Percentiles rank a stretch among this genome's conserved stretches.
phyloP scores from a whole-genome alignment of 1,140 invertebrate genomes.

The Philotrypesis tridentata region DNA sequence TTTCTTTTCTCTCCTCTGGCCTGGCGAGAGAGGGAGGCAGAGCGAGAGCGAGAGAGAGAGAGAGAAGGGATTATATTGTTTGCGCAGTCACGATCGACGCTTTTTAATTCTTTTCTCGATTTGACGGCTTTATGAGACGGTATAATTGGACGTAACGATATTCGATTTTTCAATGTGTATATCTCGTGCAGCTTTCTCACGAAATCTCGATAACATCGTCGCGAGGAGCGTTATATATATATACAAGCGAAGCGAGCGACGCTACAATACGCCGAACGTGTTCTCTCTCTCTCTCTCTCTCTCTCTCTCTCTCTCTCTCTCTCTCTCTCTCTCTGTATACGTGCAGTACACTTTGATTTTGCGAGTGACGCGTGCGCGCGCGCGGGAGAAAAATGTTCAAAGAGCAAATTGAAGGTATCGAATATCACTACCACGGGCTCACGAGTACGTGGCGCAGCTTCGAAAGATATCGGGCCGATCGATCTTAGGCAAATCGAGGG shows the following conservation, averaged over 20 bases:
- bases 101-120: conserved; percentile 5
- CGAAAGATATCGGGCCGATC: conserved; percentile 36
- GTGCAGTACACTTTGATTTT: no score
- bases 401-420: conserved; percentile 47
- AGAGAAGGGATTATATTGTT: conserved; percentile 30
- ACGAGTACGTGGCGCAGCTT: conserved; percentile 4
- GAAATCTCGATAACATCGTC: neutral
- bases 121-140: conserved; percentile 15
- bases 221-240: neutral
- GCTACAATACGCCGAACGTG: no score
- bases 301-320: no score
- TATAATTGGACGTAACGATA: neutral
- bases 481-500: conserved; percentile 44
- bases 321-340: no score
- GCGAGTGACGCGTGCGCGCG: neutral
- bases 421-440: conserved; percentile 29
- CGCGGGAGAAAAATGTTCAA: neutral
- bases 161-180: neutral
- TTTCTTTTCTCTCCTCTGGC: neutral
- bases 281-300: no score
- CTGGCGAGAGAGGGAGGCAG: neutral
- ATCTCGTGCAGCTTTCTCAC: neutral
- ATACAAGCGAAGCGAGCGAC: no score
- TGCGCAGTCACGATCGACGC: conserved; percentile 12
- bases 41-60: neutral